Base-by-base conservation (phyloP, 2,113 vertebrate species). In the Fregetta grallaria region DNA sequence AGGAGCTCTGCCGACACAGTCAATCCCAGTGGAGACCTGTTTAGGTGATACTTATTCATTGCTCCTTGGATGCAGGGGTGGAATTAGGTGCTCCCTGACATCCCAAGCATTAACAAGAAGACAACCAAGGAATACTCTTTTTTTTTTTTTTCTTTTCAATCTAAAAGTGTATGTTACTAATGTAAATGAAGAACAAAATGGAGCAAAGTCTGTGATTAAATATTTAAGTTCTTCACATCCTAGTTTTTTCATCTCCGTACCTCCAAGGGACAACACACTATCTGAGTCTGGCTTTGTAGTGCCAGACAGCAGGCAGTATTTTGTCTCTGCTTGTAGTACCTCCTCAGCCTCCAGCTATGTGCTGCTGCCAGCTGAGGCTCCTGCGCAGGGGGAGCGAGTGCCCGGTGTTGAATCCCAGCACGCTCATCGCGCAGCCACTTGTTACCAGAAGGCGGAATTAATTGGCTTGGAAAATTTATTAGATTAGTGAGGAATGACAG, bases 171-270 rank as follows among this genome's bases (percentile, higher is more conserved):
- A 36, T 38, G 21, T 73, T 71, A 62, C 80, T 66, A 79, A 90
- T 50, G 66, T 85, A 89, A 97, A 91, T 36, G 70, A 92, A 91
- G 86, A 91, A 75, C 91, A 95, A 95, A 95, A 65, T 2, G 50
- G 68, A 92, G 36, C 76, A 44, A 89, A 78, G 68, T 4, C 94
- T 88, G 71, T 95, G 89, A 78, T 74, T 44, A 92, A 88, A 90
- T 74, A 58, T 84, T 58, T 34, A 94, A 59, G 15, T 22, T 42
- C 38, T 82, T 79, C 73, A 26, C 55, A 80, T 66, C 38, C 49
- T n/a, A 40, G 7, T 50, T 66, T 74, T 66, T 53, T 68, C 52
- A 83, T 90, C 36, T 79, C 79, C 23, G 40, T 38, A 26, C 27
- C 78, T 87, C 67, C 3, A 6, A 76, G 59, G 55, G 78, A 34